phyloP scores from a whole-genome alignment of 53 echinoderm and acorn worm genomes.

The Patiria pectinifera region DNA sequence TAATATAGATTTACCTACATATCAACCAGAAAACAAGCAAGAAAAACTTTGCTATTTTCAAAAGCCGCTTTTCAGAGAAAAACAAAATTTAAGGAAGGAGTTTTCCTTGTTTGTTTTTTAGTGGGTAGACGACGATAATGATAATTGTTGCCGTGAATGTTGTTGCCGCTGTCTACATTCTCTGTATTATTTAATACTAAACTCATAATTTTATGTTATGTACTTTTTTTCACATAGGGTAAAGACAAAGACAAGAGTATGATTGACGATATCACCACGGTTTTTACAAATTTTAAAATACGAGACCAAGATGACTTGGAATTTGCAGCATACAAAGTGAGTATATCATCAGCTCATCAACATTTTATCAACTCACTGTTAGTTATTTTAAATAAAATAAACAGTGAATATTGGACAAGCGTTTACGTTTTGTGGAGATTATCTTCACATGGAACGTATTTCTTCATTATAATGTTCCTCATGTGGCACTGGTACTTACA shows the following conservation, averaged over 20 bases:
- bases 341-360: not conserved
- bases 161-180: too few species aligned
- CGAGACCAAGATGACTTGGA: slow-evolving; percentile 91
- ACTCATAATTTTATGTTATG: not conserved
- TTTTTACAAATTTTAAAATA: slow-evolving; percentile 83
- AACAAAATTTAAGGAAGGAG: too few species aligned
- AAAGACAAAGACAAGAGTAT: slow-evolving; percentile 74
- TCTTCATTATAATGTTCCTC: not conserved
- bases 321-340: slow-evolving; percentile 90
- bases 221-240: slow-evolving; percentile 34
- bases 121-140: too few species aligned
- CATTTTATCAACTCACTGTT: not conserved
- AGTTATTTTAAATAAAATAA: too few species aligned
- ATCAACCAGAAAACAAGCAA: too few species aligned
- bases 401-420: not conserved
- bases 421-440: not conserved
- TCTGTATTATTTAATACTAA: not conserved
- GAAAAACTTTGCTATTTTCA: too few species aligned
- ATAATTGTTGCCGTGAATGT: too few species aligned
- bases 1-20: too few species aligned
- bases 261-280: slow-evolving; percentile 76
- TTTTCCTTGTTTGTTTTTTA: too few species aligned
- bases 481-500: not conserved
- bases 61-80: too few species aligned
- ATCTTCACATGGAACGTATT: not conserved